A percentile compares a stretch with the other conserved stretches of the same genome.
Evolutionary conservation across 2,888 invertebrate species (phyloP).

Genomic region (Orchesella flavescens): DNA sequence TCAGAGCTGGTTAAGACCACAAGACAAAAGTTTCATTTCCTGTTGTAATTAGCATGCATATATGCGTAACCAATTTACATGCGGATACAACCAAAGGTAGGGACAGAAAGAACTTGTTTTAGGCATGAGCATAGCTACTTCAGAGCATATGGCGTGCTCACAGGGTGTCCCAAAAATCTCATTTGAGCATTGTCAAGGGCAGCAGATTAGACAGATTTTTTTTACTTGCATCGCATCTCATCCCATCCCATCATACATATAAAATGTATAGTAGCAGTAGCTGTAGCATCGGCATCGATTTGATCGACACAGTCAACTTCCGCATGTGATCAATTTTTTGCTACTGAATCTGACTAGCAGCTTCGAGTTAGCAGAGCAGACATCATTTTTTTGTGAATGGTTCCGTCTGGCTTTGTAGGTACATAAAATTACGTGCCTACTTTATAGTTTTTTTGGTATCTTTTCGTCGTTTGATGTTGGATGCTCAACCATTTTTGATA

Average conservation of each 20-base stretch:
- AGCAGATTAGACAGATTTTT: not conserved
- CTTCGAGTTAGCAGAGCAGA: slow-evolving; percentile 4
- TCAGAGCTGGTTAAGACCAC: slow-evolving; percentile 27
- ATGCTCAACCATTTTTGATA: not conserved
- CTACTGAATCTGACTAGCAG: not conserved
- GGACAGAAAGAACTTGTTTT: slow-evolving; percentile 33
- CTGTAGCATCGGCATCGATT: slow-evolving; percentile 19
- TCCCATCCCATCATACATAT: not conserved
- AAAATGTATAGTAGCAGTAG: not conserved
- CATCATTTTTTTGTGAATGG: not conserved
- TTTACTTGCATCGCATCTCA: too few relatives aligned
- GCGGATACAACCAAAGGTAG: not conserved
- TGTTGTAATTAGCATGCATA: slow-evolving; percentile 51
- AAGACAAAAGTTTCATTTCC: slow-evolving; percentile 44
- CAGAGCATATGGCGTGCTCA: slow-evolving; percentile 26
- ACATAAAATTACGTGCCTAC: not conserved
- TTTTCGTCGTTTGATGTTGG: too few relatives aligned
- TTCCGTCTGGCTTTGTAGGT: not conserved
- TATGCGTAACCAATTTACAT: slow-evolving; percentile 9
- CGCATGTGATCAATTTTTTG: slow-evolving; percentile 33
- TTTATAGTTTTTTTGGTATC: not conserved
- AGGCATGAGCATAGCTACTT: not conserved
- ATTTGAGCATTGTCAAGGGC: slow-evolving; percentile 60
- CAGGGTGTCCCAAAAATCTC: slow-evolving; percentile 60
- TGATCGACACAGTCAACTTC: slow-evolving; percentile 40